Conservation (phyloP, 2,888 invertebrate genomes). For the Orthonevra nobilis region DNA sequence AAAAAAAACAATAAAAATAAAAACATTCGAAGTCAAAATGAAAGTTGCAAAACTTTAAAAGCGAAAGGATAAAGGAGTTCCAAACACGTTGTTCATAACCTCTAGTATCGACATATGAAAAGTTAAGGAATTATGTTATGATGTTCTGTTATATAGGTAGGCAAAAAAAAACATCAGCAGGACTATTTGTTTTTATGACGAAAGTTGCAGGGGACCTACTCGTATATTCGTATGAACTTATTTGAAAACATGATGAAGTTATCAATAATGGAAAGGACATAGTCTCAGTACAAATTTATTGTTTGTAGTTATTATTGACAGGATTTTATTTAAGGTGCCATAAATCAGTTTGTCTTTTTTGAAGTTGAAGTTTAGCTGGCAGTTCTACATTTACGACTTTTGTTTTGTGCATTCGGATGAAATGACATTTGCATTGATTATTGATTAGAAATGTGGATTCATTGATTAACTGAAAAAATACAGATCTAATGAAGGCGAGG, state of each 20-base stretch:
- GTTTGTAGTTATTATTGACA: conserved; percentile 9
- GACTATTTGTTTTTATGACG: conserved; percentile 44
- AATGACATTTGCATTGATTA: too few relatives aligned
- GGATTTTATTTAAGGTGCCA: conserved; percentile 17
- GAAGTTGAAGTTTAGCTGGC: too few relatives aligned
- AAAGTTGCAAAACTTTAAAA: conserved; percentile 43
- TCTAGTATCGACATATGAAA: conserved; percentile 38
- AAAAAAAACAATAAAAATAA: too few relatives aligned
- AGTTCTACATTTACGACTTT: too few relatives aligned
- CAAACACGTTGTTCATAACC: too few relatives aligned
- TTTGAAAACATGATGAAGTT: conserved; percentile 2
- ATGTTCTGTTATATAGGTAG: background rate
- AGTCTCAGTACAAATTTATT: conserved; percentile 18
- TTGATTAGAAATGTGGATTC: too few relatives aligned
- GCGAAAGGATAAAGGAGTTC: conserved; percentile 45
- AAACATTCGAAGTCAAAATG: conserved; percentile 26
- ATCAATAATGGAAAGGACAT: conserved; percentile 11
- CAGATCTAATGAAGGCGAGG: too few relatives aligned
- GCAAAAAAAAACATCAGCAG: background rate
- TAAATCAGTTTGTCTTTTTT: conserved; percentile 21
- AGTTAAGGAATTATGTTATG: conserved; percentile 33
- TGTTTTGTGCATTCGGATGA: too few relatives aligned
- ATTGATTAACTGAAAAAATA: too few relatives aligned
- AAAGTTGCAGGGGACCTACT: background rate
- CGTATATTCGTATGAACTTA: too few relatives aligned